Percentiles rank a stretch among this genome's conserved stretches.
Evolutionary conservation across 2,888 invertebrate species (phyloP).

Genomic region (Sphaerophoria rueppellii): DNA sequence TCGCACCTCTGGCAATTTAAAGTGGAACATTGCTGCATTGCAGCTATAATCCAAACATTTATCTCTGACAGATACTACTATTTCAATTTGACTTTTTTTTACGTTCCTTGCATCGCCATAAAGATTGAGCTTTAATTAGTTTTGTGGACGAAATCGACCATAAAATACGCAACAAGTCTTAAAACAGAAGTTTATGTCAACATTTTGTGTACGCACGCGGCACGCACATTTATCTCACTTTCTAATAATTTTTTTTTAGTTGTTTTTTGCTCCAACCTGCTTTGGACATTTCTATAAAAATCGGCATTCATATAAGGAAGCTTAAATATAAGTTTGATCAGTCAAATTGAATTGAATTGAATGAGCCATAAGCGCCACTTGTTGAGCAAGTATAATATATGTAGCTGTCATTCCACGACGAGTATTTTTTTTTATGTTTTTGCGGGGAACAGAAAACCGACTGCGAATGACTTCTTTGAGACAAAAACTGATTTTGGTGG

Average conservation of each 20-base stretch:
- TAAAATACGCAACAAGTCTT: neutral
- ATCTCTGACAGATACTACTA: no score
- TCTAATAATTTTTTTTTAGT: conserved; percentile 5
- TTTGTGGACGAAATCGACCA: neutral
- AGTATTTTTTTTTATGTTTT: neutral
- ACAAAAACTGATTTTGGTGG: neutral
- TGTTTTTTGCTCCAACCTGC: neutral
- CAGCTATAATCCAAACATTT: no score
- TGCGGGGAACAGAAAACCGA: neutral
- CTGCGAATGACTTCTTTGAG: neutral
- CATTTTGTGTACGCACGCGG: neutral
- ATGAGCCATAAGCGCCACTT: neutral
- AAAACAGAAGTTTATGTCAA: neutral
- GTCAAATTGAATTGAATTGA: neutral
- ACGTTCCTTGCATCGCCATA: no score
- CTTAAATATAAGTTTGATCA: conserved; percentile 4
- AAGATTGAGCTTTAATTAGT: neutral
- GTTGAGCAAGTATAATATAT: neutral
- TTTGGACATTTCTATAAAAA: neutral
- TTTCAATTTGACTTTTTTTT: no score
- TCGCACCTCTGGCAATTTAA: no score
- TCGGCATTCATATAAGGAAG: neutral
- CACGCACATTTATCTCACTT: conserved; percentile 3
- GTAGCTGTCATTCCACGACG: neutral
- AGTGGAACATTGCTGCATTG: no score